Evolutionary conservation across 1,140 invertebrate genomes (phyloP), one percentile per base, ranked within the genome.

Genomic region (Conopomorpha cramerella): DNA sequence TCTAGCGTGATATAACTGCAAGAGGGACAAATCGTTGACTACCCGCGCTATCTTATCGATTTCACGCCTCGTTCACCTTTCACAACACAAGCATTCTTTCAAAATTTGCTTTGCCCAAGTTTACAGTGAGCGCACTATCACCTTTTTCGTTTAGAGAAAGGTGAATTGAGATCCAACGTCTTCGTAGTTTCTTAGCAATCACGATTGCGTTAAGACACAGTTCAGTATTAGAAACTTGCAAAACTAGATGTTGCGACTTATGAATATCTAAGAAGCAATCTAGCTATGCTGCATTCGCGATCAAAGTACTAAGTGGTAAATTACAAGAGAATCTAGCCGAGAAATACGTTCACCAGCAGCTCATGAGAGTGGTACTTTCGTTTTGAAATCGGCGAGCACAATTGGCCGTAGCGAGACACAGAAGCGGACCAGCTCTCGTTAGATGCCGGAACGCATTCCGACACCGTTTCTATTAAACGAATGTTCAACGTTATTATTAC

Each of bases 381-480:
- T 76, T 76, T 72, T 67, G 71, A 76, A 72, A 72, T 72, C 71
- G 62, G 59, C 61, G 58, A 67, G 55, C 55, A 74, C 70, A 70
- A 74, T 72, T 68, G 70, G 56, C 66, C 57, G 65, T 70, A 60
- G 61, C 61, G 63, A 68, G 67, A 59, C 8, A 32, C 52, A 62
- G 50, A 55, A 49, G 55, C 63, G 45, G 52, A 53, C 53, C 47
- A 55, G 51, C 18, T 19, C 16, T 6, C 30, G 3, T 10, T 14
- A 14, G 30, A 48, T 60, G 52, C 52, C 52, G 48, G 54, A 55
- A 56, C 54, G 48, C 61, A 67, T 67, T 65, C 63, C 30, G 11
- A 3, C 62, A 47, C 36, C 7, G 19, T 27, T 29, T 38, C 36
- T 36, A 32, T 34, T 27, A n/a, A n/a, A n/a, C n/a, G n/a, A n/a